Evolutionary conservation across 2,797 vertebrate species (phyloP), one percentile per base, ranked within the genome.

Genomic region (Ara ararauna): DNA sequence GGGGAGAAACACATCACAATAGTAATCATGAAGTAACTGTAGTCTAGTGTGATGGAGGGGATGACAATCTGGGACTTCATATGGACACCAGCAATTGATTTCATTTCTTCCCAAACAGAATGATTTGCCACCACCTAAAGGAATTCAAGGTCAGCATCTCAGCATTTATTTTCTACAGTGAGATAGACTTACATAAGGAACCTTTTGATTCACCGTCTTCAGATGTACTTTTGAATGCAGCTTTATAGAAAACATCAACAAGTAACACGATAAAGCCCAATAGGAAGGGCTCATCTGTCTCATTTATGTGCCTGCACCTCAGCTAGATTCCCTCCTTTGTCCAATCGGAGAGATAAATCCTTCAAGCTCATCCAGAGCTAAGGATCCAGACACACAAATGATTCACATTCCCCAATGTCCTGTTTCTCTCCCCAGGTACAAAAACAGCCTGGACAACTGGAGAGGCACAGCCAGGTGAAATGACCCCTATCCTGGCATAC

Each of bases 1-100:
- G 99, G 98, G 0, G 98, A 98, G 95, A 99, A 99, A 7, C 98
- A 98, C 97, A 99, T 96, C 17, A 98, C 97, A 7, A 97, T 56
- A 68, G 97, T 91, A 19, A 98, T 96, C 96, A 99, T 98, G 97
- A 98, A 98, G 9, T 97, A 95, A 23, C 45, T 96, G 97, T 32
- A 98, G 94, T 20, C 95, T 23, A 90, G 96, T 77, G 56, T 98
- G 97, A 90, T 1, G 0, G 23, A 10, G 32, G 10, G 7, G 18
- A n/a, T 5, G 64, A 68, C 0, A 4, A 64, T 34, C 95, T 89
- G 94, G 82, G 98, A 98, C 70, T 97, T 98, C 98, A 99, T 99
- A 93, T 97, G 98, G 30, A 98, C 92, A 5, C 98, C 99, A 29
- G 91, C 97, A 36, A 99, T 88, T 21, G 98, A 97, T 60, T 94